A percentile compares a stretch with the other conserved stretches of the same genome.
Evolutionary conservation across 2,888 invertebrate species (phyloP).

Genomic region (Cheiracanthium punctorium): DNA sequence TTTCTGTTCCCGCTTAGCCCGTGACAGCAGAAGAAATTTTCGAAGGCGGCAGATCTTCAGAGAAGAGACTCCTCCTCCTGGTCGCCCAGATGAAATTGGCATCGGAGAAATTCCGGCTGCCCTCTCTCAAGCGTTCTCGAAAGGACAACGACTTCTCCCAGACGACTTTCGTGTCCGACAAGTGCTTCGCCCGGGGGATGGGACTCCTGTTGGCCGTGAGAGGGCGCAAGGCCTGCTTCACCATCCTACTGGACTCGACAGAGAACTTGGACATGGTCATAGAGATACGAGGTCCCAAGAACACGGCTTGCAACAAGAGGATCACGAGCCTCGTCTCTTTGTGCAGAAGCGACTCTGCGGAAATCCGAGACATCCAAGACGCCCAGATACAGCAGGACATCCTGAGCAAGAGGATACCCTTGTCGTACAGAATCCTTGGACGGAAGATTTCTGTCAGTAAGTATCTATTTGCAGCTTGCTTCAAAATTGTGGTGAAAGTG

Average conservation of each 20-base stretch:
- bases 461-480: not conserved
- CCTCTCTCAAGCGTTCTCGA: not conserved
- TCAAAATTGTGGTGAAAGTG: too few relatives aligned
- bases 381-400: not conserved
- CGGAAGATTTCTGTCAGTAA: slow-evolving; percentile 70
- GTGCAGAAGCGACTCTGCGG: not conserved
- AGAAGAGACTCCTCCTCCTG: slow-evolving; percentile 74
- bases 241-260: slow-evolving; percentile 71
- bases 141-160: not conserved
- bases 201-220: slow-evolving; percentile 75
- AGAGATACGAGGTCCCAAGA: slow-evolving; percentile 74
- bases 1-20: slow-evolving; percentile 62
- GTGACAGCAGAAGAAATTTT: slow-evolving; percentile 75
- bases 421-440: slow-evolving; percentile 70
- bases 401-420: slow-evolving; percentile 68
- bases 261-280: slow-evolving; percentile 71
- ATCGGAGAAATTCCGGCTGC: slow-evolving; percentile 53
- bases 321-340: slow-evolving; percentile 7
- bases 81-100: slow-evolving; percentile 74
- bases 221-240: slow-evolving; percentile 75
- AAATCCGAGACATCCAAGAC: not conserved
- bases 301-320: slow-evolving; percentile 72
- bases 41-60: slow-evolving; percentile 73
- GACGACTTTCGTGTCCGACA: not conserved
- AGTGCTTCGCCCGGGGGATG: slow-evolving; percentile 74